Evolutionary conservation across 2,113 vertebrate genomes (phyloP), one percentile per base, ranked within the genome.

Genomic region (Pseudonaja textilis): DNA sequence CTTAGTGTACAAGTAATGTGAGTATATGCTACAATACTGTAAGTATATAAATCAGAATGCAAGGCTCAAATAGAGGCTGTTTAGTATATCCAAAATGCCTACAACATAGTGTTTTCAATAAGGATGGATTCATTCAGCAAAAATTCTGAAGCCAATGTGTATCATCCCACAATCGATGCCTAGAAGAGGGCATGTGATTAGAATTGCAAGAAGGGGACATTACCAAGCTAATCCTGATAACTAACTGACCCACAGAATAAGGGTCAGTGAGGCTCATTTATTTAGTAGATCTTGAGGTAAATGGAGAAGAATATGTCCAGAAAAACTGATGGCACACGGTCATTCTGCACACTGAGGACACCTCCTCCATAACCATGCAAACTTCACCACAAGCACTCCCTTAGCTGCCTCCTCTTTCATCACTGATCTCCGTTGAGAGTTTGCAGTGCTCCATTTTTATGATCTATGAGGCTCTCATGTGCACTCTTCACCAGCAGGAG

Each of bases 1-100:
- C 90, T 56, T 87, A 74, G 64, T 52, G 50, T 94, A 90, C 25
- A 92, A 94, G 25, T 94, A 92, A 91, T n/a, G 87, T 92, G 45
- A 29, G 54, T 85, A 23, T 39, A 25, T 89, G 12, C 42, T 29
- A 29, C 12, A 16, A 29, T 22, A 54, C 86, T 91, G 69, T 88
- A 88, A 47, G 89, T 87, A 0, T 25, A 25, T 1, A 85, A 89
- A 87, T 22, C 87, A 61, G 9, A 94, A 91, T 85, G 91, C 55
- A 91, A 55, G 26, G 87, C 55, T 42, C 3, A 52, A 47, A 26
- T 45, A 81, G 89, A 47, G 4, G 85, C 42, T 50, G 25, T 57
- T 52, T 11, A 10, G 81, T 55, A 56, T 29, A 90, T 26, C 14
- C 54, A 22, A 91, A n/a, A 55, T 6, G 50, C 87, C 25, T 26